These are phyloP conservation scores for Hyposmocoma kahamanoa DNA, from an alignment of 1,140 invertebrate species.

Conservation along the genomic window DNA sequence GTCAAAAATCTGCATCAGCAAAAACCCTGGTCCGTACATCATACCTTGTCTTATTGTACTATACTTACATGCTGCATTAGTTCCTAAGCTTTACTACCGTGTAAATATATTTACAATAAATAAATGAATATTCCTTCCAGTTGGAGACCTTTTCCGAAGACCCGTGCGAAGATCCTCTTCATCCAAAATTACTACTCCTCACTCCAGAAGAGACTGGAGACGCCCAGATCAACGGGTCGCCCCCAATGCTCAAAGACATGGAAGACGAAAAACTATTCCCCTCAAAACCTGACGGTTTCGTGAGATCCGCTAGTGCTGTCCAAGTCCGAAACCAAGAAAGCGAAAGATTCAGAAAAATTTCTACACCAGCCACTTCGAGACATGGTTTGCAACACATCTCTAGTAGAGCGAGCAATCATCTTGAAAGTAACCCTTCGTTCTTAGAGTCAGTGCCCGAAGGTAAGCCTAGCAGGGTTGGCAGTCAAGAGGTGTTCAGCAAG, in stretches of 20 bases:
- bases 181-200: no score
- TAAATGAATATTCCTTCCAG: constrained; percentile 33
- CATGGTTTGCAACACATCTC: constrained; percentile 46
- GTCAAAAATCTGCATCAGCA: no score
- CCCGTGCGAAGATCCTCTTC: no score
- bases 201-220: constrained; percentile 34
- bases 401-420: constrained; percentile 41
- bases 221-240: constrained; percentile 44
- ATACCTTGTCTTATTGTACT: not conserved
- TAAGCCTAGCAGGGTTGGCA: constrained; percentile 40
- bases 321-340: constrained; percentile 45
- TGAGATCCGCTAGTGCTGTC: constrained; percentile 70
- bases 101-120: no score
- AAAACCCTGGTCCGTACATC: no score
- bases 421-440: constrained; percentile 46
- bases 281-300: constrained; percentile 47
- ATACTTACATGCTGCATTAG: not conserved
- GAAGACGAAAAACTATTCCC: not conserved
- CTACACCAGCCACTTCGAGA: constrained; percentile 44
- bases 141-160: constrained; percentile 53
- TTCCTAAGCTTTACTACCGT: not conserved
- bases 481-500: constrained; percentile 46
- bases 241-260: constrained; percentile 27
- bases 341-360: constrained; percentile 55
- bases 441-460: constrained; percentile 58